Conservation (phyloP, 2,888 invertebrate genomes). For the Agonopterix arenella region DNA sequence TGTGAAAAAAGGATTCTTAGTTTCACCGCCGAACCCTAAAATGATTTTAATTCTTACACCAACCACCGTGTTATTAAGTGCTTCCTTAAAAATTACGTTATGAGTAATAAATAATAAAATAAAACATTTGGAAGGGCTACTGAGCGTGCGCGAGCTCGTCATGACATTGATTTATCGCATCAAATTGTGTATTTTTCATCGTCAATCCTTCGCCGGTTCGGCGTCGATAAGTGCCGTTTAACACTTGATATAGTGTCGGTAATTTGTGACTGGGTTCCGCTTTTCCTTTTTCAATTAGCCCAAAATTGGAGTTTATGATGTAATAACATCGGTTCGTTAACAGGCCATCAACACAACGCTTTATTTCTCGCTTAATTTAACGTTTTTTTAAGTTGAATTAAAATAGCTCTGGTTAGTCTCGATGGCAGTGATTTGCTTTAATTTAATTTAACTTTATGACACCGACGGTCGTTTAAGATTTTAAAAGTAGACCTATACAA, state of each 20-base stretch:
- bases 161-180: conserved; percentile 66
- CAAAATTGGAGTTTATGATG: conserved; percentile 62
- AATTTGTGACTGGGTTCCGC: conserved; percentile 64
- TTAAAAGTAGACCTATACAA: too few species aligned
- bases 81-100: conserved; percentile 36
- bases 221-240: conserved; percentile 72
- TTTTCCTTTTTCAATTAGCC: conserved; percentile 72
- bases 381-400: conserved; percentile 25
- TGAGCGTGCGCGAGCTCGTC: conserved; percentile 36
- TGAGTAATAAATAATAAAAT: conserved; percentile 62
- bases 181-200: conserved; percentile 76
- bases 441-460: conserved; percentile 20
- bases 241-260: conserved; percentile 75
- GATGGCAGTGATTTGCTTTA: conserved; percentile 18
- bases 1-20: too few species aligned
- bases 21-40: background rate
- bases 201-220: conserved; percentile 61
- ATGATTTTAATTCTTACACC: background rate
- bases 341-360: conserved; percentile 31
- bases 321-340: conserved; percentile 44
- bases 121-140: conserved; percentile 52
- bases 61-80: conserved; percentile 1
- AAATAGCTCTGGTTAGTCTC: conserved; percentile 22
- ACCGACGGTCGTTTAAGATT: conserved; percentile 5
- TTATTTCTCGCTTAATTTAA: conserved; percentile 38